Percentiles rank a stretch among this genome's conserved stretches.
Evolutionary conservation across 2,888 invertebrate genomes (phyloP).

Genomic region (Polylopha cassiicola): DNA sequence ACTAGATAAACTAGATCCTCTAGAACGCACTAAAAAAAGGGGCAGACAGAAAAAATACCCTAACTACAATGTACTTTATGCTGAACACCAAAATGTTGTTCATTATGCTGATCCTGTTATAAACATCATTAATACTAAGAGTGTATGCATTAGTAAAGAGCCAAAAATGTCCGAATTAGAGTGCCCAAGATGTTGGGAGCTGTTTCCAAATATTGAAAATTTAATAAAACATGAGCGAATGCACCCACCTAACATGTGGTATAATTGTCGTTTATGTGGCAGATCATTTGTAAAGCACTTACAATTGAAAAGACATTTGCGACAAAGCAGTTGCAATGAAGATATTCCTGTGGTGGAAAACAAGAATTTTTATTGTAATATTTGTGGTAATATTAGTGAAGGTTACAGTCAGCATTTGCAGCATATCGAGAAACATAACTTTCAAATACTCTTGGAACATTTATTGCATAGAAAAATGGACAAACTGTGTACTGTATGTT

Average conservation of each 20-base stretch:
- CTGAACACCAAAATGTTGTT: constrained; percentile 50
- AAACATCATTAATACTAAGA: constrained; percentile 44
- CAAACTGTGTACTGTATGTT: constrained; percentile 52
- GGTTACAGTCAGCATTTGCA: constrained; percentile 45
- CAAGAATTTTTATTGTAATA: constrained; percentile 42
- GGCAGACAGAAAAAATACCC: constrained; percentile 56
- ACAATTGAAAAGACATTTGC: constrained; percentile 47
- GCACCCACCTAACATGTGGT: constrained; percentile 66
- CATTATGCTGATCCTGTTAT: constrained; percentile 62
- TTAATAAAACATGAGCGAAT: constrained; percentile 52
- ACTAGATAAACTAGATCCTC: constrained; percentile 54
- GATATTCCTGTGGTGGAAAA: constrained; percentile 2
- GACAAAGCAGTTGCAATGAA: too few relatives aligned
- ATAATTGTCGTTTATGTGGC: constrained; percentile 55
- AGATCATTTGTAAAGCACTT: constrained; percentile 52
- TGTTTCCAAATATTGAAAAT: constrained; percentile 46
- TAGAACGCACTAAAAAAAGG: constrained; percentile 48
- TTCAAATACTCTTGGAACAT: constrained; percentile 49
- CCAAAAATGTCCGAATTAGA: constrained; percentile 41
- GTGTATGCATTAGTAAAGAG: constrained; percentile 30
- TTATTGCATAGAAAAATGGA: constrained; percentile 49
- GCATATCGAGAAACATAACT: constrained; percentile 65
- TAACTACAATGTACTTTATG: constrained; percentile 47
- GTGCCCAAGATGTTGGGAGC: constrained; percentile 59
- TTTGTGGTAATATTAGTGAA: constrained; percentile 39